Evolutionary conservation across 2,113 vertebrate genomes (phyloP).

Genomic region (Hemiprocne comata): DNA sequence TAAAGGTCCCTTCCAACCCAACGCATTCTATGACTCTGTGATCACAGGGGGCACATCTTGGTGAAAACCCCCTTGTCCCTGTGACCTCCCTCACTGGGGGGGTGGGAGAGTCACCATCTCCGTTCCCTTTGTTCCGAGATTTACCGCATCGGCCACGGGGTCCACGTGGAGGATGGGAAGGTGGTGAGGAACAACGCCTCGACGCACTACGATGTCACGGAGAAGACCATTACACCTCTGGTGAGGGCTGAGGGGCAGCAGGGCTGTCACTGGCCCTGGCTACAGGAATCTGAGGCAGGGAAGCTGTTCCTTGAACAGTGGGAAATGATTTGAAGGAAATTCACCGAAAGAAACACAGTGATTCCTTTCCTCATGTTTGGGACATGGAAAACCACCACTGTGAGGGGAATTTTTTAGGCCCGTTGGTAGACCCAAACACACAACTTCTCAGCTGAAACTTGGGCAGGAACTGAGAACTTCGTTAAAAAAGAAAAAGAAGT

Average conservation of each 20-base stretch:
- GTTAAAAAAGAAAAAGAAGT: neutral
- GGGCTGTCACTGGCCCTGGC: neutral
- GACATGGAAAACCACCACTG: neutral
- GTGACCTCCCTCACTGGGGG: neutral
- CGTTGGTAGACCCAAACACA: neutral
- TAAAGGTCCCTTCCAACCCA: no score
- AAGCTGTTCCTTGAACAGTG: neutral
- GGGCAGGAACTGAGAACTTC: neutral
- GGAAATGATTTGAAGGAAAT: neutral
- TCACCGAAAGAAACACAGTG: neutral
- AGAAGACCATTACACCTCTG: conserved; percentile 81
- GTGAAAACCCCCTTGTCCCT: fast-evolving
- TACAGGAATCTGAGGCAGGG: neutral
- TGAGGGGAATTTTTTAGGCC: neutral
- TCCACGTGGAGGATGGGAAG: conserved; percentile 78
- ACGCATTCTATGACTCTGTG: no score
- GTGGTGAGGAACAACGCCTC: conserved; percentile 79
- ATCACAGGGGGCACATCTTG: no score
- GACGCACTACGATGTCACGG: conserved; percentile 76
- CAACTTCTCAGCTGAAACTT: neutral
- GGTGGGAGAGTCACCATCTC: neutral
- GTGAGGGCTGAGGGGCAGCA: conserved; percentile 36
- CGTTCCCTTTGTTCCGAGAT: conserved; percentile 49
- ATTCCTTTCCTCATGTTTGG: neutral
- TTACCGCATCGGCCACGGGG: conserved; percentile 76